Evolutionary conservation across 2,113 vertebrate genomes (phyloP), one percentile per base, ranked within the genome.

Genomic region (Centropus bengalensis): DNA sequence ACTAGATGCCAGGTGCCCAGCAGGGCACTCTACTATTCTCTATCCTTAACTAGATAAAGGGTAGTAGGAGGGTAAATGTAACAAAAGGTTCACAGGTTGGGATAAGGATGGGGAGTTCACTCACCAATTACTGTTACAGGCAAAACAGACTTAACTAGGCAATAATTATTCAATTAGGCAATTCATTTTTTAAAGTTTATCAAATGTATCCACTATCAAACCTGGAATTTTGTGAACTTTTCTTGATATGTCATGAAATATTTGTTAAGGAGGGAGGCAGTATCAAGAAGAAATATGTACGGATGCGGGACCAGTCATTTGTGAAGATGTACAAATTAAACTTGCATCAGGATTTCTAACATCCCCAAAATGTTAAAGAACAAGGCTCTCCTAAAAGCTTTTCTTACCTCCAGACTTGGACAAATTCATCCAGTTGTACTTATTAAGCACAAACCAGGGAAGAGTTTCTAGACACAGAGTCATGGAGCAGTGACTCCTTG

Each of bases 271-370:
- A 58, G 26, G 58, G 38, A 32, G 5, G 14, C 32, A 83, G 8
- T 7, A 13, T 1, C 11, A 14, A 59, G 33, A 28, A 62, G 4
- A 3, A 42, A 10, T 42, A 9, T 0, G 11, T n/a, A 6, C 11
- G 30, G 23, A 55, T 9, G 21, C 38, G 59, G 28, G 15, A 49
- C 8, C 19, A 0, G 7, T 59, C 8, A 7, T 19, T 54, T n/a
- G 7, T n/a, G 52, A 67, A 78, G n/a, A 32, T 18, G 9, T 8
- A 14, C 4, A 56, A 44, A 66, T 56, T 75, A 54, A 71, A 44
- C n/a, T 75, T 76, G 8, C 14, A 59, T 54, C 26, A 49, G 14
- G 10, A 64, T 71, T 82, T 79, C 44, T 60, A 18, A 36, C 15
- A 47, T 52, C 17, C 26, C 44, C 10, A 9, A 64, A 62, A 63